A percentile compares a stretch with the other conserved stretches of the same genome.
Evolutionary conservation across 2,113 vertebrate species (phyloP).

Genomic region (Melozone crissalis): DNA sequence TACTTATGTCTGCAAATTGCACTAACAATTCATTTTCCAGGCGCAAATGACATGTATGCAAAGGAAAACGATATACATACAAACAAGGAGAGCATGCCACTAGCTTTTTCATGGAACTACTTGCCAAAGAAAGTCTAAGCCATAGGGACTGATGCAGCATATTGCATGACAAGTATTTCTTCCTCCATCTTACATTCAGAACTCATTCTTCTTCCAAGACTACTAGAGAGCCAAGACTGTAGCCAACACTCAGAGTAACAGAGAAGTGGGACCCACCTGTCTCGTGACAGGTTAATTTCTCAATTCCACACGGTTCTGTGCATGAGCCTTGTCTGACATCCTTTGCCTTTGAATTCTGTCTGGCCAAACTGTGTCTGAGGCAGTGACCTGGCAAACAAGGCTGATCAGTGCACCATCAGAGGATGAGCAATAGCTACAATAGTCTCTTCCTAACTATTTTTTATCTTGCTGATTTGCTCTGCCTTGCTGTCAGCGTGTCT

Average conservation of each 20-base stretch:
- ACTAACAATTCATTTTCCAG: background rate
- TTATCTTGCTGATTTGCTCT: background rate
- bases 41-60: background rate
- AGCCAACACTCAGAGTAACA: background rate
- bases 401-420: background rate
- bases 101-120: background rate
- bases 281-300: background rate
- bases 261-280: rapidly evolving
- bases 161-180: background rate
- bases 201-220: background rate
- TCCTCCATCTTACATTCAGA: background rate
- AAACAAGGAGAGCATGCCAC: background rate
- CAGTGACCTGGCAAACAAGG: background rate
- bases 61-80: background rate
- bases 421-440: background rate
- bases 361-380: background rate
- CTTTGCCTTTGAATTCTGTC: background rate
- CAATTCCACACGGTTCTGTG: background rate
- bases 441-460: background rate
- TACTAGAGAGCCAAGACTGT: background rate
- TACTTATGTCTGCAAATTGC: background rate
- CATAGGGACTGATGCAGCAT: background rate
- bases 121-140: background rate
- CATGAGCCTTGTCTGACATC: background rate
- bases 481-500: background rate